phyloP scores from a whole-genome alignment of 1,140 invertebrate genomes.

The Battus philenor region DNA sequence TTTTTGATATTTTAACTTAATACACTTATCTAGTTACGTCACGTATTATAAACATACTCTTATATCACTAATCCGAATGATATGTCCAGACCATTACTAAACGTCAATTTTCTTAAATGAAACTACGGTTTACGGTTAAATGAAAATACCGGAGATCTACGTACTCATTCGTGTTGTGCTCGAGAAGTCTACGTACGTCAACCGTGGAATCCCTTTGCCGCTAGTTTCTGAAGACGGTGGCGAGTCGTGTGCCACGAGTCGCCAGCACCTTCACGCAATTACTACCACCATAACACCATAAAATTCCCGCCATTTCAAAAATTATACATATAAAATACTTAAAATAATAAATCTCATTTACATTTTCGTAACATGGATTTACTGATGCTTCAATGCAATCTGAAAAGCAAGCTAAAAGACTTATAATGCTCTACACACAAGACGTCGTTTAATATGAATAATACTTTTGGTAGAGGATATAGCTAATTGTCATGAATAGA shows the following conservation, averaged over 20 bases:
- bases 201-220: constrained; percentile 48
- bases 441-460: constrained; percentile 54
- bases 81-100: constrained; percentile 60
- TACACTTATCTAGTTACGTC: constrained; percentile 70
- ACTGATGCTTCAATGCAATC: constrained; percentile 41
- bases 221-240: constrained; percentile 56
- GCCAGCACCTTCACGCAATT: constrained; percentile 64
- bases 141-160: constrained; percentile 62
- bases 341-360: constrained; percentile 48
- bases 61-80: constrained; percentile 59
- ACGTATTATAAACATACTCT: constrained; percentile 68
- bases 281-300: constrained; percentile 51
- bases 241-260: constrained; percentile 64
- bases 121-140: constrained; percentile 53
- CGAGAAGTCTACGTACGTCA: too few relatives aligned
- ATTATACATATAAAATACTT: constrained; percentile 23
- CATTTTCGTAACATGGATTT: constrained; percentile 39
- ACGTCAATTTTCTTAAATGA: constrained; percentile 62
- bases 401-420: constrained; percentile 46
- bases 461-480: constrained; percentile 70
- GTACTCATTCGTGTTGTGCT: too few relatives aligned
- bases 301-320: constrained; percentile 39
- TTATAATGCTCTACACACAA: constrained; percentile 36
- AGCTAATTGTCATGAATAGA: constrained; percentile 41
- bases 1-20: constrained; percentile 69